These are phyloP conservation scores for Drosophila neocordata DNA, from an alignment of 1,140 invertebrate species.

Conservation along the genomic window DNA sequence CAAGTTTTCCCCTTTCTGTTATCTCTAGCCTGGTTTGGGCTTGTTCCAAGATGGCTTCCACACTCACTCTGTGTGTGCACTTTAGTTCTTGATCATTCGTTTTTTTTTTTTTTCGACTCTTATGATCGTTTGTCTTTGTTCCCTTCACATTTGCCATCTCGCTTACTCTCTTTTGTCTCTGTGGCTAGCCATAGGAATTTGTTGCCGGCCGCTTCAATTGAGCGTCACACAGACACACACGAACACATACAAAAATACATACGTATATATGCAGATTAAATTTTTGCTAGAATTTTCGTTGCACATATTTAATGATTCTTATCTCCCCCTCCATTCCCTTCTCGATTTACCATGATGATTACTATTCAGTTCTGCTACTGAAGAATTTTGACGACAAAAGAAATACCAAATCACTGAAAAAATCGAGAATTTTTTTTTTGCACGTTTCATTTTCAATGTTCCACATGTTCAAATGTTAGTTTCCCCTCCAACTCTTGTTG, in stretches of 20 bases:
- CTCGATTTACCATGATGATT: conserved; percentile 77
- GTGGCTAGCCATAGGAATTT: conserved; percentile 5
- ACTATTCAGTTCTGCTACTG: conserved; percentile 82
- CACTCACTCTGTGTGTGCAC: conserved; percentile 25
- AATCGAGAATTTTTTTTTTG: conserved; percentile 59
- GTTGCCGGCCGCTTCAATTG: conserved; percentile 61
- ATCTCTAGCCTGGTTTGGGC: conserved; percentile 13
- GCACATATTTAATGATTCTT: conserved; percentile 26
- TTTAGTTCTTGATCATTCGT: conserved; percentile 37
- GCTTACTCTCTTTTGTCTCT: conserved; percentile 28
- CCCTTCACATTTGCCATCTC: conserved; percentile 62
- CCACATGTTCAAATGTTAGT: conserved; percentile 38
- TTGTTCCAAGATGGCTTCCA: conserved; percentile 40
- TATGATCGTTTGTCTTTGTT: conserved; percentile 52
- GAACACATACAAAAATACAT: conserved; percentile 39
- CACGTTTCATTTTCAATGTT: conserved; percentile 54
- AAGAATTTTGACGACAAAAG: conserved; percentile 75
- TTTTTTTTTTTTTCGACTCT: conserved; percentile 19
- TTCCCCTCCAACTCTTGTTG: conserved; percentile 30
- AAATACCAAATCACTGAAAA: conserved; percentile 82
- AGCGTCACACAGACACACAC: conserved; percentile 54
- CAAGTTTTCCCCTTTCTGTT: neutral
- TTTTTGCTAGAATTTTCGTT: conserved; percentile 75
- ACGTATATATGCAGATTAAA: conserved; percentile 25
- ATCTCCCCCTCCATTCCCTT: neutral